A percentile compares a stretch with the other conserved stretches of the same genome.
Conservation (phyloP, 2,888 invertebrate genomes). For the Rhingia rostrata region DNA sequence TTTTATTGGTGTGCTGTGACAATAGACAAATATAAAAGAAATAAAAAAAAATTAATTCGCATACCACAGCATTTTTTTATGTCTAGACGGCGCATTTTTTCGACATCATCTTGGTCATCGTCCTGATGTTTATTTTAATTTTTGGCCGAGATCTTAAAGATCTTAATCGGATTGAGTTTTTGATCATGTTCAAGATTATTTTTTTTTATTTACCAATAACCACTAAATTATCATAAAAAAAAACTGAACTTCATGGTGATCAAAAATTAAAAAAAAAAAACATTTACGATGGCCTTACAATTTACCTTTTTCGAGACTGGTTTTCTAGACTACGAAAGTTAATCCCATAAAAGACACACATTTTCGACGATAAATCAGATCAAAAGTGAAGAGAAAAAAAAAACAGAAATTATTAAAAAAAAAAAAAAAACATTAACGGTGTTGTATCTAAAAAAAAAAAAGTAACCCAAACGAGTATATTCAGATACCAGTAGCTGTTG, state of each 20-base stretch:
- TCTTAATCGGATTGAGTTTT: slow-evolving; percentile 58
- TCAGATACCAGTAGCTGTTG: slow-evolving; percentile 69
- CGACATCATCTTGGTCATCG: slow-evolving; percentile 3
- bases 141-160: slow-evolving; percentile 41
- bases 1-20: slow-evolving; percentile 1
- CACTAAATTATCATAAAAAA: slow-evolving; percentile 61
- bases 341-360: slow-evolving; percentile 15
- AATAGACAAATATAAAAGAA: slow-evolving; percentile 31
- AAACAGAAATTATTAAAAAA: slow-evolving; percentile 17
- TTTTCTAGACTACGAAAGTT: slow-evolving; percentile 11
- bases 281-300: slow-evolving; percentile 42
- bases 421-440: slow-evolving; percentile 46
- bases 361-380: slow-evolving; percentile 53
- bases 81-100: slow-evolving; percentile 56
- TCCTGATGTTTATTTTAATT: neutral
- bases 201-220: slow-evolving; percentile 1
- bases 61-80: slow-evolving; percentile 10
- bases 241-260: slow-evolving; percentile 27
- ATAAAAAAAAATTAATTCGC: slow-evolving; percentile 24
- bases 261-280: slow-evolving; percentile 43
- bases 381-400: slow-evolving; percentile 4
- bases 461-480: slow-evolving; percentile 30
- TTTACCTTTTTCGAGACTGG: slow-evolving; percentile 17
- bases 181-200: slow-evolving; percentile 47
- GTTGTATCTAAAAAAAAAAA: slow-evolving; percentile 49